Evolutionary conservation across 2,113 vertebrate species (phyloP).

Genomic region (Paedocypris sp.): DNA sequence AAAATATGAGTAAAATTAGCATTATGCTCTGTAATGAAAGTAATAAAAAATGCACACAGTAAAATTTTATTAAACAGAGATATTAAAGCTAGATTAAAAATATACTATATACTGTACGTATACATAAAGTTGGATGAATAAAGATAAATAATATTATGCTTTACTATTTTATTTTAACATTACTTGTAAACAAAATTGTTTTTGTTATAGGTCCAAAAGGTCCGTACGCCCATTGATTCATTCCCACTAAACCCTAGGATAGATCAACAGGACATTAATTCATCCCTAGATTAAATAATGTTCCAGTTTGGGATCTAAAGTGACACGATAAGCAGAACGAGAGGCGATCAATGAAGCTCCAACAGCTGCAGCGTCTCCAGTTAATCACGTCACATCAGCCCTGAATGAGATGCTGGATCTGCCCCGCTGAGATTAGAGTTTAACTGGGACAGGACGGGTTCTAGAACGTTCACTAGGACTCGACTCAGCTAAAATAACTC

Average conservation of each 20-base stretch:
- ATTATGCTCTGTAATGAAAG: no score
- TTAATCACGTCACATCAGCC: constrained; percentile 41
- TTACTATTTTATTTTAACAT: no score
- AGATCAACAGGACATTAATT: not conserved
- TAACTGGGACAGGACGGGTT: constrained; percentile 38
- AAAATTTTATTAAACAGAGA: no score
- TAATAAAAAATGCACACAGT: no score
- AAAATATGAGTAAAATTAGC: no score
- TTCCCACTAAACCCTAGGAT: not conserved
- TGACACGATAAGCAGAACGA: not conserved
- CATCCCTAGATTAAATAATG: not conserved
- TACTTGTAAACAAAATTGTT: no score
- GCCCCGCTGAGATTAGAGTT: constrained; percentile 56
- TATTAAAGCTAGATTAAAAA: no score
- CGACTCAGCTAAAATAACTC: not conserved
- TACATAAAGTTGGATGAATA: no score
- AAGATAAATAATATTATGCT: no score
- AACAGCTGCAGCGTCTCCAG: constrained; percentile 44
- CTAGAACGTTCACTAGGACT: constrained; percentile 30
- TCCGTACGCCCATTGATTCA: not conserved
- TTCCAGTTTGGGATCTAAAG: no score
- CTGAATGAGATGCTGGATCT: constrained; percentile 37
- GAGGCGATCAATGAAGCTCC: constrained; percentile 24
- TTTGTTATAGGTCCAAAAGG: no score
- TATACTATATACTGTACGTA: no score